These are phyloP conservation scores for Pocillopora damicornis DNA, from an alignment of 64 coral and sea anemone species.

Conservation along the genomic window DNA sequence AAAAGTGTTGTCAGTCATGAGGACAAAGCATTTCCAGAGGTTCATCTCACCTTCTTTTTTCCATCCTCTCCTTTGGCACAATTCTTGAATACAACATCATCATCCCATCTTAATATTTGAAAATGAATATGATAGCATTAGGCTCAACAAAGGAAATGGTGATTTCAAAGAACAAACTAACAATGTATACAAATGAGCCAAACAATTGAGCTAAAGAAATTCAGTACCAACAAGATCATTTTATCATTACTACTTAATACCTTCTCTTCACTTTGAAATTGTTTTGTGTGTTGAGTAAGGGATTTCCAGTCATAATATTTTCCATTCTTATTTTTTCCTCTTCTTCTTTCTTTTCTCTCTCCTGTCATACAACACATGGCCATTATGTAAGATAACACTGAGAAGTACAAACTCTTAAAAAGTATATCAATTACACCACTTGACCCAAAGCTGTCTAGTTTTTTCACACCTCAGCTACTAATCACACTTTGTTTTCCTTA, in stretches of 20 bases:
- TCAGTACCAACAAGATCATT: neutral
- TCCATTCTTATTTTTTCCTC: constrained; percentile 96
- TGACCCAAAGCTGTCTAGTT: no score
- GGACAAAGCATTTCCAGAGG: neutral
- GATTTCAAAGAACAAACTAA: neutral
- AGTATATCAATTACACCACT: no score
- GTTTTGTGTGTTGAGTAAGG: constrained; percentile 76
- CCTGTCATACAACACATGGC: constrained; percentile 43
- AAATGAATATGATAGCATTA: neutral
- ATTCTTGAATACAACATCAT: constrained; percentile 99
- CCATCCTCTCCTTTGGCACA: constrained; percentile 94
- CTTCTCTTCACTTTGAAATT: constrained; percentile 97
- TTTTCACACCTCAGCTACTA: no score
- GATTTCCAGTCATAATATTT: constrained; percentile 97
- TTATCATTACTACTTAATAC: neutral
- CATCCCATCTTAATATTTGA: constrained; percentile 78
- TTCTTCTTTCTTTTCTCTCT: constrained; percentile 92
- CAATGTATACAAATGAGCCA: no score
- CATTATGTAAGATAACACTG: neutral
- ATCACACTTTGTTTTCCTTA: no score
- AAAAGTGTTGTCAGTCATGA: no score
- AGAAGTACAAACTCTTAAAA: no score
- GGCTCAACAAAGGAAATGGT: neutral
- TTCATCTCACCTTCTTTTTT: constrained; percentile 49
- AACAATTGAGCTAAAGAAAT: no score